Conservation (phyloP, 2,113 vertebrate genomes). For the Meriones unguiculatus region DNA sequence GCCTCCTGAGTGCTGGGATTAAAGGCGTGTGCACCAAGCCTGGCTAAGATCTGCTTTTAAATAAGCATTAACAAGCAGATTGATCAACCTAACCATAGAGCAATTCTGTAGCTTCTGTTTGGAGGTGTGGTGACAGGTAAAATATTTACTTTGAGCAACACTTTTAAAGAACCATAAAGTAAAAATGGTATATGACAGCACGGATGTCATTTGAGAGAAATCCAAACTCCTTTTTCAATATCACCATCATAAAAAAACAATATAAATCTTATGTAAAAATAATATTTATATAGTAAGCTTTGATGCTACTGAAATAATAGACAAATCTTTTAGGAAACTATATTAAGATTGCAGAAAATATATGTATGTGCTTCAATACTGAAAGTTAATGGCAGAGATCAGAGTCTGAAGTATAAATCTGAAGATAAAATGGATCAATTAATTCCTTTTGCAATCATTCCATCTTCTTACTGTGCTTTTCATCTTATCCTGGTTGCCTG, state of each 20-base stretch:
- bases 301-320: constrained; percentile 69
- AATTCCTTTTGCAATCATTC: constrained; percentile 57
- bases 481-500: constrained; percentile 1
- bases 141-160: constrained; percentile 48
- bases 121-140: background rate
- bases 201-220: constrained; percentile 55
- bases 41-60: background rate
- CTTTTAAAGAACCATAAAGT: constrained; percentile 19
- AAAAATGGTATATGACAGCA: constrained; percentile 51
- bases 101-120: background rate
- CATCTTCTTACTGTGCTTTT: background rate
- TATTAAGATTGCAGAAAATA: constrained; percentile 45
- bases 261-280: constrained; percentile 71
- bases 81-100: background rate
- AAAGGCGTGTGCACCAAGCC: too few relatives aligned
- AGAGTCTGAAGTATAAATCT: constrained; percentile 46
- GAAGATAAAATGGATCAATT: background rate
- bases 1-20: too few relatives aligned
- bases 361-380: background rate
- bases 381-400: background rate
- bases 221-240: constrained; percentile 72
- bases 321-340: constrained; percentile 46
- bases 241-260: constrained; percentile 60
- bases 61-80: constrained; percentile 6
- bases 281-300: constrained; percentile 47